Conservation (phyloP, 37 sponge, comb jelly and placozoan species). For the Oscarella lobularis region DNA sequence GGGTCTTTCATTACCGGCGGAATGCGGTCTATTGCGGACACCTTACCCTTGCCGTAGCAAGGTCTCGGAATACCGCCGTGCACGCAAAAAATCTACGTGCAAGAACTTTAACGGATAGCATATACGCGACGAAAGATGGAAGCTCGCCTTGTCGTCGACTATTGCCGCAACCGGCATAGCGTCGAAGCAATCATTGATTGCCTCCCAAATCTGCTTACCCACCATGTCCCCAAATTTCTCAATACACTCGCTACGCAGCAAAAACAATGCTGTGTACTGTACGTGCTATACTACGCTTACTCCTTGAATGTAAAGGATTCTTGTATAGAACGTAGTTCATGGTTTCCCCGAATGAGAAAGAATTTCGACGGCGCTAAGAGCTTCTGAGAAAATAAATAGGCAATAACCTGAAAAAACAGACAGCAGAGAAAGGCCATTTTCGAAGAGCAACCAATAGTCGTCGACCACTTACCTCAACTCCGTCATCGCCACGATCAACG, state of each 20-base stretch:
- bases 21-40: slow-evolving; percentile 62
- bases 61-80: slow-evolving; percentile 85
- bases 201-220: slow-evolving; percentile 81
- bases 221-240: slow-evolving; percentile 74
- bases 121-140: neutral
- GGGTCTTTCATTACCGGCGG: slow-evolving; percentile 60
- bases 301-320: slow-evolving; percentile 64
- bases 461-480: slow-evolving; percentile 58
- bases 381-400: slow-evolving; percentile 92
- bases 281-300: slow-evolving; percentile 6
- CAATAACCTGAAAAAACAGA: slow-evolving; percentile 42
- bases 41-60: slow-evolving; percentile 30
- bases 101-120: neutral
- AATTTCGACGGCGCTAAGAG: slow-evolving; percentile 76
- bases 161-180: slow-evolving; percentile 83
- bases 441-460: neutral
- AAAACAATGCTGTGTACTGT: neutral
- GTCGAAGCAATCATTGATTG: slow-evolving; percentile 80
- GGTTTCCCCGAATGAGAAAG: slow-evolving; percentile 81
- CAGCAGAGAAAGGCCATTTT: neutral
- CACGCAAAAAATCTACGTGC: slow-evolving; percentile 76
- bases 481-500: slow-evolving; percentile 81
- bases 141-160: slow-evolving; percentile 67
- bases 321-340: slow-evolving; percentile 77
- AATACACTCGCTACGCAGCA: slow-evolving; percentile 55